phyloP scores from a whole-genome alignment of 2,797 vertebrate genomes.

The Neomorphus geoffroyi region DNA sequence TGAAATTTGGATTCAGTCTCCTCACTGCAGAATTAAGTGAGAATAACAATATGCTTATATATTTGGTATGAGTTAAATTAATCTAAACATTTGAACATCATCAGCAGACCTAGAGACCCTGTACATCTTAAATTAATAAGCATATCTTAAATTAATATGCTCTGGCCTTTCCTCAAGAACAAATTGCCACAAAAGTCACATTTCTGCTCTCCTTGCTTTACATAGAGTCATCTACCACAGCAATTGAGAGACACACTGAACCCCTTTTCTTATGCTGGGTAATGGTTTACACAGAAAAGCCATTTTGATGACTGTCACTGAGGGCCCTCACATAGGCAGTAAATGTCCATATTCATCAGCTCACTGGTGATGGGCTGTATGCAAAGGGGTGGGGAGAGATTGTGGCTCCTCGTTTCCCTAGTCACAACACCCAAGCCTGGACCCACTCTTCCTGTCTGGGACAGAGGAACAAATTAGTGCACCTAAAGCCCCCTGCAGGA shows the following conservation, averaged over 20 bases:
- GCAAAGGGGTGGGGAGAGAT: background rate
- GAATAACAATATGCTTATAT: background rate
- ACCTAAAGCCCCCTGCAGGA: background rate
- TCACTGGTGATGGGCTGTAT: fast-evolving
- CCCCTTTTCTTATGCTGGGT: background rate
- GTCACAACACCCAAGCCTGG: background rate
- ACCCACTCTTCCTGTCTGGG: fast-evolving
- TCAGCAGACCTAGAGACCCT: too few species aligned
- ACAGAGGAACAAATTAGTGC: background rate
- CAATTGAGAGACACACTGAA: background rate
- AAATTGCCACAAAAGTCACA: background rate
- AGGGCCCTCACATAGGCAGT: background rate
- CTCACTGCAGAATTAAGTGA: background rate
- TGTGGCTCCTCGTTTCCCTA: fast-evolving
- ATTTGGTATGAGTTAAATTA: background rate
- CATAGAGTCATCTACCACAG: background rate
- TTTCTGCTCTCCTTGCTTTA: background rate
- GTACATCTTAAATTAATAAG: background rate
- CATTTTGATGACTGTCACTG: background rate
- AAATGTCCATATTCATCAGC: too few species aligned
- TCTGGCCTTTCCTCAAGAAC: background rate
- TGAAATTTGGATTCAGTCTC: background rate
- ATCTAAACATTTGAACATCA: background rate
- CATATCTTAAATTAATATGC: too few species aligned
- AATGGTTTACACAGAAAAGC: background rate